These are phyloP conservation scores for Tachycineta bicolor DNA, from an alignment of 2,113 vertebrate species.

Conservation along the genomic window DNA sequence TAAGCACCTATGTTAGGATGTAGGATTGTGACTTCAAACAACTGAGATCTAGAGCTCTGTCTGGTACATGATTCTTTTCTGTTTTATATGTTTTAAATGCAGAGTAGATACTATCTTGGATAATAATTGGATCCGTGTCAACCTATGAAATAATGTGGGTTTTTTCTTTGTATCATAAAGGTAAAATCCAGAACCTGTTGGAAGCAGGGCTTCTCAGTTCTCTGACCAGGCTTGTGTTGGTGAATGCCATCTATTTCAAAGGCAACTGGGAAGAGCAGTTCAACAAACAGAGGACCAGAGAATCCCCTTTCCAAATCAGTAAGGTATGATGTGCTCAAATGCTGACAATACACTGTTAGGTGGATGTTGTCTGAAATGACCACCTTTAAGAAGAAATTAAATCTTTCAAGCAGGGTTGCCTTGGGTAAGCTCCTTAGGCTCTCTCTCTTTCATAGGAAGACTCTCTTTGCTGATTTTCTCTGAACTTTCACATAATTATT, in stretches of 20 bases:
- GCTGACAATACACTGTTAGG: not conserved
- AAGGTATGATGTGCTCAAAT: conserved; percentile 67
- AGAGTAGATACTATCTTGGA: too few relatives aligned
- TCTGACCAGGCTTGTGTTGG: conserved; percentile 84
- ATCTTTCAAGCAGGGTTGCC: not conserved
- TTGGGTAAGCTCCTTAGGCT: not conserved
- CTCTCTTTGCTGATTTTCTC: not conserved
- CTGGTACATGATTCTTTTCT: too few relatives aligned
- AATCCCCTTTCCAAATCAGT: conserved; percentile 80
- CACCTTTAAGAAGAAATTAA: not conserved
- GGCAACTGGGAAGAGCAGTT: conserved; percentile 87
- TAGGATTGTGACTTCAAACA: too few relatives aligned
- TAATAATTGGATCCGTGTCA: too few relatives aligned
- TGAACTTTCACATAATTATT: not conserved
- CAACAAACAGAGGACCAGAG: conserved; percentile 67
- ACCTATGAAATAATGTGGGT: too few relatives aligned
- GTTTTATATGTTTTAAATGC: too few relatives aligned
- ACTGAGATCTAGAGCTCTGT: too few relatives aligned
- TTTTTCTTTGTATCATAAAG: conserved; percentile 60
- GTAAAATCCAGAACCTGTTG: conserved; percentile 90
- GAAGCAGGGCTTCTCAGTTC: conserved; percentile 72
- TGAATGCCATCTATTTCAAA: conserved; percentile 97
- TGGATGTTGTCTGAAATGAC: not conserved
- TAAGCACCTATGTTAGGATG: not conserved
- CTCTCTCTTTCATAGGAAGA: accelerated